Evolutionary conservation across 2,113 vertebrate genomes (phyloP), one percentile per base, ranked within the genome.

Genomic region (Datnioides undecimradiatus): DNA sequence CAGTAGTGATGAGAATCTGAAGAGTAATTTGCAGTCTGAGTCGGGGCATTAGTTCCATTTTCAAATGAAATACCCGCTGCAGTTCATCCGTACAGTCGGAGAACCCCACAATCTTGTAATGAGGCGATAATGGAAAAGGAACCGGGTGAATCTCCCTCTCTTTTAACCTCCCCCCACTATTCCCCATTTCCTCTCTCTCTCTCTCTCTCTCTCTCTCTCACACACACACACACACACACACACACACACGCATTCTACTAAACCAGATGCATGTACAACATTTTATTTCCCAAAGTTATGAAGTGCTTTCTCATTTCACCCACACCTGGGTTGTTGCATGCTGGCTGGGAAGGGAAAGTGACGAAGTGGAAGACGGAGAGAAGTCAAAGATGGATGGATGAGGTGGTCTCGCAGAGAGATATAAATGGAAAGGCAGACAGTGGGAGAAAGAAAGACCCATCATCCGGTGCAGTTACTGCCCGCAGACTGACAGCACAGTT

Each of bases 391-490:
- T 80, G 68, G 84, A 93, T 92, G 68, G 86, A 86, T 78, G 88
- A 65, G 68, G 67, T 62, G 67, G 77, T 76, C 36, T 73, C 55
- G 36, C 48, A 79, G 70, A 69, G 55, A 81, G 87, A 91, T 88
- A 92, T 87, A 85, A 91, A 92, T 90, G 85, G 88, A 89, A 84
- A 72, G 62, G 73, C 76, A 81, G 74, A 78, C 79, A 62, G 76
- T 54, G 60, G 48, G 49, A 72, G 86, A 84, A 77, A 81, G 82
- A 84, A 73, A 91, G 76, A 90, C 86, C 84, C 80, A 88, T 92
- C 90, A 91, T 87, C 45, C 64, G 43, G 55, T 33, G 54, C 62
- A 73, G 80, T 81, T 83, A 76, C 80, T 52, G 73, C 82, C 84
- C 71, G 78, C 75, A 67, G 57, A 80, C 49, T 85, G 90, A 90